These are phyloP conservation scores for Drosophila bipectinata DNA, from an alignment of 1,140 invertebrate species.

Conservation along the genomic window DNA sequence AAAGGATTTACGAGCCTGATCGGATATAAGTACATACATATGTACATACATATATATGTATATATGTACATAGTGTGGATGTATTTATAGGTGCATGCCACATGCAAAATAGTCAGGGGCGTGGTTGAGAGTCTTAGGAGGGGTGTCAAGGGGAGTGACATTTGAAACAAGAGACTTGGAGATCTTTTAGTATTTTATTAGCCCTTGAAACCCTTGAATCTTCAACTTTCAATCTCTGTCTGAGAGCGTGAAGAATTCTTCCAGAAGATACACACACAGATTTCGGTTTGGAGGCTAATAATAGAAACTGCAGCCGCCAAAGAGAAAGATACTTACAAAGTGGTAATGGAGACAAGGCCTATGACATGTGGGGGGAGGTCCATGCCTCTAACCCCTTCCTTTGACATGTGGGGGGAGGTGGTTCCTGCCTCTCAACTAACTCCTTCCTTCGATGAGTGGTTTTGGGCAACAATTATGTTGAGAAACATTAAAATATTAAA, in stretches of 20 bases:
- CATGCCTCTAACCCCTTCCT: too few species aligned
- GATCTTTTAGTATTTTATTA: neutral
- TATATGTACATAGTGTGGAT: neutral
- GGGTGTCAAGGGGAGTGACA: neutral
- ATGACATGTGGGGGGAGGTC: constrained; percentile 14
- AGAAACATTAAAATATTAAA: constrained; percentile 52
- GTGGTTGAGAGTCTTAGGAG: constrained; percentile 20
- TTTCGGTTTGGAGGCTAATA: constrained; percentile 34
- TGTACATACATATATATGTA: constrained; percentile 35
- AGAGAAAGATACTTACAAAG: constrained; percentile 40
- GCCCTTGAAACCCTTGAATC: neutral
- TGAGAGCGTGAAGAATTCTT: constrained; percentile 30
- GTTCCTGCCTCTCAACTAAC: too few species aligned
- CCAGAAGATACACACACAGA: constrained; percentile 48
- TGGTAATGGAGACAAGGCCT: constrained; percentile 61
- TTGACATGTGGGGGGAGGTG: constrained; percentile 14
- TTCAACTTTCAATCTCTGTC: constrained; percentile 49
- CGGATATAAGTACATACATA: constrained; percentile 66
- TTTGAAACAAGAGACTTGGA: too few species aligned
- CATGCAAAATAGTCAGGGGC: constrained; percentile 44
- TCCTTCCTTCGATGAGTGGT: constrained; percentile 14
- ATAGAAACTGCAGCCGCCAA: constrained; percentile 36
- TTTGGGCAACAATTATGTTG: constrained; percentile 49
- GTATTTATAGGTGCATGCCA: constrained; percentile 6
- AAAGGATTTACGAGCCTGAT: constrained; percentile 81